Evolutionary conservation across 2,797 vertebrate genomes (phyloP).

Genomic region (Bradypus variegatus): DNA sequence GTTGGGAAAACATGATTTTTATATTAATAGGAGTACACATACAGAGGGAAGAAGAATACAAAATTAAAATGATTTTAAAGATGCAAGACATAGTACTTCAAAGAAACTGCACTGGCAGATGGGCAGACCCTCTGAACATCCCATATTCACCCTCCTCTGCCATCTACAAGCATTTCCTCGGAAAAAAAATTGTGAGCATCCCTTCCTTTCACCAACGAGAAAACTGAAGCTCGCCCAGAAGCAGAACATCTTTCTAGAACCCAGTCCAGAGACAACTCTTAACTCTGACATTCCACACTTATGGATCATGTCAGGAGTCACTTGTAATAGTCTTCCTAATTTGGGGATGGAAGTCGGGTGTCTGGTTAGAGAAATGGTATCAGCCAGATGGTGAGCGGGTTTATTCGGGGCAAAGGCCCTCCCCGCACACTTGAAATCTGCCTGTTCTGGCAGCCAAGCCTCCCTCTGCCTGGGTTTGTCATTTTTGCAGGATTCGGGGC

Average conservation of each 20-base stretch:
- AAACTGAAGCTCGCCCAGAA: background rate
- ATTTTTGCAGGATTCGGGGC: background rate
- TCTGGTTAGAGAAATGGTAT: background rate
- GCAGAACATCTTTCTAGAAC: background rate
- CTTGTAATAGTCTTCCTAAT: background rate
- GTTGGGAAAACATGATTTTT: background rate
- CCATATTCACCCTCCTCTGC: background rate
- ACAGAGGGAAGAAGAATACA: background rate
- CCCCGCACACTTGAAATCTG: background rate
- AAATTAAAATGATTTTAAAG: background rate
- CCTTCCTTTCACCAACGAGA: background rate
- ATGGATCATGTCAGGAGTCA: background rate
- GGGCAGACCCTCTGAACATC: background rate
- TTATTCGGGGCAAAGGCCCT: background rate
- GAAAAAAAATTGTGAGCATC: too few relatives aligned
- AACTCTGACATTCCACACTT: too few relatives aligned
- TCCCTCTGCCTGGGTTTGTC: background rate
- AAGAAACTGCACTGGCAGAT: background rate
- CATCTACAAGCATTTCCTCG: background rate
- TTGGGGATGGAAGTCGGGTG: background rate
- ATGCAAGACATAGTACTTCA: background rate
- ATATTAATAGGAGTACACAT: background rate
- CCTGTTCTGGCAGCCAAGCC: too few relatives aligned
- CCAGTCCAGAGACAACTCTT: background rate
- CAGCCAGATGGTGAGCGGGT: background rate